Evolutionary conservation across 2,888 invertebrate genomes (phyloP), one percentile per base, ranked within the genome.

Genomic region (Eristalis arbustorum): DNA sequence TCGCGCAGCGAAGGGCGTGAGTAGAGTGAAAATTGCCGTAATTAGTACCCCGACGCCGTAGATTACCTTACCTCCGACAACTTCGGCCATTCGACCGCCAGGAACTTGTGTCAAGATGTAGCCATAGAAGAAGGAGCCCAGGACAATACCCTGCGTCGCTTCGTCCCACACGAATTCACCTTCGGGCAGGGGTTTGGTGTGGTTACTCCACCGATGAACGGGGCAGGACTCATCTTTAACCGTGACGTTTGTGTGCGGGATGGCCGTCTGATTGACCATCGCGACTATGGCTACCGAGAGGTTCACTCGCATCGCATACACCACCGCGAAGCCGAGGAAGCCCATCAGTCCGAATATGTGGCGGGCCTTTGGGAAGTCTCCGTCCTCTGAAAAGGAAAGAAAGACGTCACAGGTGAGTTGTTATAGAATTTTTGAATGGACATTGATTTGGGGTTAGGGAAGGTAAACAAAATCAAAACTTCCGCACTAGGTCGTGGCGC

Each of bases 231-330:
- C 92, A 91, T 96, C 96, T 78, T 94, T 91, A 3, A 94, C 93
- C 31, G 94, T 94, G 61, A 92, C 94, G 90, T 94, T 95, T 67
- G 93, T 92, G 28, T 93, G 91, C 0, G 95, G 94, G 76, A 94
- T 93, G 1, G 95, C 94, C 1, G 96, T 96, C 73, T 95, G 94
- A 91, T 97, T 97, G 57, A 97, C 96, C 98, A 98, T 99, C 37
- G 98, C 98, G 37, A 98, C 98, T 90, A 98, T 97, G 49, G 98
- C 98, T 25, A 98, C 97, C 0, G 98, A 98, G 40, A 98, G 94
- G 92, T 98, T 98, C 0, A 98, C 97, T 81, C 98, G 94, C 96
- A 98, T 97, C 0, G 97, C 97, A 92, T 98, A 98, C 3, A 97
- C 97, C 91, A 97, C 96, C 81, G 97, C 97, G 91, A 97, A 97